Base-by-base conservation (phyloP, 2,797 vertebrate genomes). In the Amazona finschi region DNA sequence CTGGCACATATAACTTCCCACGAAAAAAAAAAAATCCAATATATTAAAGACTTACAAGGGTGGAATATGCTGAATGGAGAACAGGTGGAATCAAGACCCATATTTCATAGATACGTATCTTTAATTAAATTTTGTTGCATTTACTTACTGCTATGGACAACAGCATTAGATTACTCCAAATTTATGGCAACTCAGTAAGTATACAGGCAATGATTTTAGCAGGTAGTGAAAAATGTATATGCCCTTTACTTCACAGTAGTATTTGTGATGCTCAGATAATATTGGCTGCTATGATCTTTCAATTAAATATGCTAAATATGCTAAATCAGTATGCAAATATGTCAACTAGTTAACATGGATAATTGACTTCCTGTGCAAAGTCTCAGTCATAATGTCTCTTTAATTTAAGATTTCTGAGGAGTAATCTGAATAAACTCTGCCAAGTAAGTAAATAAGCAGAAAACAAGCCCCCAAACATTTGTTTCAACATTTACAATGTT, bases 41-140 rank as follows among this genome's bases (percentile, higher is more conserved):
- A 76, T 78, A 33, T 44, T 93, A 53, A 85, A 95, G 70, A 41
- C n/a, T 44, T 69, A 75, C 79, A 30, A 3, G 27, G 50, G 27
- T 85, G 66, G 53, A 95, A 89, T 61, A 49, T 28, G 53, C 72
- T 77, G 78, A 90, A 57, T 43, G 27, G 61, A 79, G 36, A 89
- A 87, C 12, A 62, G 66, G 82, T 44, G 15, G 55, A 89, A 91
- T 89, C 70, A 92, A 75, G 84, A 47, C 49, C 80, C 31, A 7
- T 69, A 80, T 85, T 95, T 87, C 61, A 87, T 15, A 93, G 85
- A 93, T 85, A 93, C 7, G 14, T 84, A 93, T 91, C 95, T 94
- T 93, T 78, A 94, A 94, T 94, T 94, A 93, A 72, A 69, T 92
- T 95, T 88, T 84, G 62, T 60, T 89, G 87, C 33, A 43, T 95